Evolutionary conservation across 2,113 vertebrate genomes (phyloP), one percentile per base, ranked within the genome.

Genomic region (Enhydra lutris): DNA sequence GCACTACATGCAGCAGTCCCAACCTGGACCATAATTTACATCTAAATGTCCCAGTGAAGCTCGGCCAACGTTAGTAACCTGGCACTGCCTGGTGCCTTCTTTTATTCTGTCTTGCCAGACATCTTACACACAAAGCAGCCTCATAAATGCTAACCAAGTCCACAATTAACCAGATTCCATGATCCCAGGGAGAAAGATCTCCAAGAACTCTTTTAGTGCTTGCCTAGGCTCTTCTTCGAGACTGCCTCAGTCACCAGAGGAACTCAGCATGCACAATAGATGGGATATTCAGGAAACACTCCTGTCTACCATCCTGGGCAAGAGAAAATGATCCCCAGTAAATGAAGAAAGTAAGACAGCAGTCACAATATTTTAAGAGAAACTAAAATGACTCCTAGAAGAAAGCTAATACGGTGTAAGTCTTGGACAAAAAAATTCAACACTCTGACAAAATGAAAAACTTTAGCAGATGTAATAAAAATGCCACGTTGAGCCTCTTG

Each of bases 11-110:
- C 89, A 80, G 63, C 73, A 90, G 76, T 17, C 78, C 52, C 34
- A 67, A 82, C 81, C 95, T 63, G 65, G 84, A 89, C 79, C 82
- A 13, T 45, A 95, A 97, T 96, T 96, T 95, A 96, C 61, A 91
- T 61, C 97, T 97, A 47, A 52, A 93, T 57, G 96, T 98, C 91
- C 86, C 94, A 93, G 20, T 98, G 94, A 98, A 95, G 92, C 95
- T 47, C 47, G 83, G 97, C 96, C 98, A 98, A n/a, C 69, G 57
- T 65, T 7, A 59, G 94, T 80, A 98, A 98, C 39, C 55, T 85
- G 95, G 97, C 93, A 78, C 86, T 59, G 31, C 29, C 57, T 5
- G 7, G 79, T 71, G 88, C 50, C 59, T 95, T 95, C 88, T 67
- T 95, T 95, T 52, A 74, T 94, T 97, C 93, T 87, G 63, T 97